Percentiles rank a stretch among this genome's conserved stretches.
phyloP scores from a whole-genome alignment of 1,140 invertebrate genomes.

The Cydia amplana region DNA sequence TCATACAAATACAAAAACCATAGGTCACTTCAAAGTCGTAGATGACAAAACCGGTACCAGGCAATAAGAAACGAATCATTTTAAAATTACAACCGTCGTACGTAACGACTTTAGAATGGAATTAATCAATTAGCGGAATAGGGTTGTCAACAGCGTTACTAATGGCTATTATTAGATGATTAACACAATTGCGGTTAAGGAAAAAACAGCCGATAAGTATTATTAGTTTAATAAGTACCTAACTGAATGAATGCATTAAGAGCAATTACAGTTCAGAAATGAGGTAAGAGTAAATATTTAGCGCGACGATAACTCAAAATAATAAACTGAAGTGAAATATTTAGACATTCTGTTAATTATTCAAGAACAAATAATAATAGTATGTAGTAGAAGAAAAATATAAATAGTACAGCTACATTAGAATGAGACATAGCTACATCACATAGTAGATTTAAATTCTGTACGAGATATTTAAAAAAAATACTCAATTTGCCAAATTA shows the following conservation, averaged over 20 bases:
- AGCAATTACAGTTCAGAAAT: not conserved
- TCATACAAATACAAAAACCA: not conserved
- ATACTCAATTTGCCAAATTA: not conserved
- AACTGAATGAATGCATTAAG: not conserved
- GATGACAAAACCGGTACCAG: not conserved
- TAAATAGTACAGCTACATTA: too few relatives aligned
- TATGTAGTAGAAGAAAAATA: too few relatives aligned
- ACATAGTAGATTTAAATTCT: too few relatives aligned
- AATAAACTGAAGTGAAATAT: too few relatives aligned
- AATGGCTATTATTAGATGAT: conserved; percentile 20
- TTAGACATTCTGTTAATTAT: too few relatives aligned
- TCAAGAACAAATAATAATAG: too few relatives aligned
- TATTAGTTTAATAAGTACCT: conserved; percentile 11
- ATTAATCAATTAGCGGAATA: conserved; percentile 22
- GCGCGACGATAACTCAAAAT: too few relatives aligned
- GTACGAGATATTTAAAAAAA: too few relatives aligned
- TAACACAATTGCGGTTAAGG: conserved; percentile 26
- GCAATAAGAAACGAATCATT: conserved; percentile 8
- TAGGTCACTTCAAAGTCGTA: not conserved
- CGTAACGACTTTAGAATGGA: conserved; percentile 12
- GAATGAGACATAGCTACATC: too few relatives aligned
- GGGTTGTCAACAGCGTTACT: conserved; percentile 17
- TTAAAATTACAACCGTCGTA: conserved; percentile 25
- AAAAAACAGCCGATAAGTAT: conserved; percentile 10
- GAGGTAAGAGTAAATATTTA: not conserved